Evolutionary conservation across 2,888 invertebrate species (phyloP), one percentile per base, ranked within the genome.

Genomic region (Melieria omissa): DNA sequence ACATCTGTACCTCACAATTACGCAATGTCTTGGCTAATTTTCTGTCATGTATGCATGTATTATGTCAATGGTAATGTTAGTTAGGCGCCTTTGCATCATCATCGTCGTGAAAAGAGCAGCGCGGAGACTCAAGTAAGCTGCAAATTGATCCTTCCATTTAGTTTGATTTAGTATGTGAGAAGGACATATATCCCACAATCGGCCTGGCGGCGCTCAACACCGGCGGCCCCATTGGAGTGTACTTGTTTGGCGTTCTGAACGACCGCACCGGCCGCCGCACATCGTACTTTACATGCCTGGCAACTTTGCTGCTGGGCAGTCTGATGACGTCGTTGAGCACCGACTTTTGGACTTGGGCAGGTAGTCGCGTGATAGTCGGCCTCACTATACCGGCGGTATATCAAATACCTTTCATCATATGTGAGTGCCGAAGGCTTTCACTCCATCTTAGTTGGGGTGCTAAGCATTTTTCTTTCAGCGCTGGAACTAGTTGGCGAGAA

Each of bases 321-420:
- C 88, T 95, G 78, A 88, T 94, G 78, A 95, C 95, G 5, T 94
- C 95, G 4, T 89, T 92, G 67, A 92, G 96, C 45, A 90, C 90
- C 60, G 90, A 92, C 81, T 96, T 94, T 84, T 93, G 93, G 93
- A 90, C 91, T 76, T 97, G 97, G 95, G 92, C 94, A 1, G 88
- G 90, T 4, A 94, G 94, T 80, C 89, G 97, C 75, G 88, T 92
- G 16, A 89, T 95, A 63, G 96, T 96, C n/a, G 97, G 97, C 4
- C 87, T 96, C 6, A 95, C 96, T 0, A 94, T 97, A 80, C 96
- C 97, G 4, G 96, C 96, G 1, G 92, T 97, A 55, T 96, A 97
- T 86, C 96, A 96, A 88, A 96, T 97, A 86, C 97, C 97, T 0
- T 96, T 96, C 84, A 96, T 97, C 73, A 96, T 97, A 82, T 95